Conservation (phyloP, 2,797 vertebrate species). For the Sebastes flavidus region DNA sequence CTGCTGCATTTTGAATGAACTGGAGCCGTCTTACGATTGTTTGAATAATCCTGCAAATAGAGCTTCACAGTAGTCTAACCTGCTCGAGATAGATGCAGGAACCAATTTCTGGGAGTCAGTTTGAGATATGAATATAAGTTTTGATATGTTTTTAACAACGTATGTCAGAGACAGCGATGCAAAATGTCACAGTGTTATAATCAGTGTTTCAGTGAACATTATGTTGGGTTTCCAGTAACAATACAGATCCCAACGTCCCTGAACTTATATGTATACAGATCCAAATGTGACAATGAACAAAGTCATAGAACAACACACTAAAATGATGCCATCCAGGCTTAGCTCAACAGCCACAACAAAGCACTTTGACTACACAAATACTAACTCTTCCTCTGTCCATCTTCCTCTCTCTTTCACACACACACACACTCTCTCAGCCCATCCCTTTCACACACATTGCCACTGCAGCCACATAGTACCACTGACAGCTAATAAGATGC, state of each 20-base stretch:
- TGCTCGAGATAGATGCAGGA: not conserved
- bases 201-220: not conserved
- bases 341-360: not conserved
- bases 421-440: conserved; percentile 13
- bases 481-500: not conserved
- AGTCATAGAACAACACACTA: not conserved
- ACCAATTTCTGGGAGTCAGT: not conserved
- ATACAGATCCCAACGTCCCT: not conserved
- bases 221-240: not conserved
- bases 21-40: not conserved
- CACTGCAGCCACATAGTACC: conserved; percentile 49
- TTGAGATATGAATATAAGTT: not conserved
- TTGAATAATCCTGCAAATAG: not conserved
- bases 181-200: not conserved
- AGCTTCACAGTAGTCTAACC: not conserved
- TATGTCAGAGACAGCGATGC: not conserved
- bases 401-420: conserved; percentile 63
- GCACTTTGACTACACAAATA: not conserved
- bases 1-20: no score
- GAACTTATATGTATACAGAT: conserved; percentile 10
- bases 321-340: not conserved
- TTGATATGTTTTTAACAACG: not conserved
- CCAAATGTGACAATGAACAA: conserved; percentile 5
- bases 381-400: conserved; percentile 53
- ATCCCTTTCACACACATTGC: conserved; percentile 33